Evolutionary conservation across 1,140 invertebrate genomes (phyloP), one percentile per base, ranked within the genome.

Genomic region (Calliopsis andreniformis): DNA sequence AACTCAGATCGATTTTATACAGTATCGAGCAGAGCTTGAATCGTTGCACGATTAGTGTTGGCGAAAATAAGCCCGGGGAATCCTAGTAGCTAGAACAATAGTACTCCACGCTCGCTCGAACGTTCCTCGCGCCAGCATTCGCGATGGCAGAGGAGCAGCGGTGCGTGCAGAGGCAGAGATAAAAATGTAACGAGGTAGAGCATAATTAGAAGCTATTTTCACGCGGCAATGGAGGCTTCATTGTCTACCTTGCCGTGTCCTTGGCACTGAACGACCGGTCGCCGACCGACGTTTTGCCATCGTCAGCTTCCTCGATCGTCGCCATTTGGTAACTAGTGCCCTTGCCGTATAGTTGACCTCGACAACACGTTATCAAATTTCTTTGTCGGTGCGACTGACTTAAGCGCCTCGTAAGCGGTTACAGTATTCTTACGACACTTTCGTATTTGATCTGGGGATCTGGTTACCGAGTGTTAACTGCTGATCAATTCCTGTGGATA

Each of bases 201-300:
- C 47, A 55, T 83, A 82, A 83, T 83, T 83, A 76, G 66, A 82
- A 61, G 82, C 58, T 59, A 61, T 73, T 70, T 76, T 62, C 47
- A 62, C 76, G 51, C 20, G 78, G 85, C 80, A 81, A 86, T 80
- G 85, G 86, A 88, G 86, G 79, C 80, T 84, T 87, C 79, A 82
- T 84, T 87, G 81, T 82, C 82, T 82, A 69, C 64, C 67, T 64
- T 77, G 80, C 80, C 56, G 86, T 87, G 88, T 87, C 88, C 89
- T 90, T 90, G 87, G 86, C 88, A 89, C 79, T 84, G 82, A 83
- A 61, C 87, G 87, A 87, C 87, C 88, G 88, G 87, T 89, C 85
- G 87, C 83, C 87, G 89, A 90, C 86, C 58, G 63, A 32, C 53
- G 76, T 67, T 75, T 55, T 71, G 35, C 63, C 77, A 61, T 66